Evolutionary conservation across 2,797 vertebrate species (phyloP).

Genomic region (Mormyrus proboscirostris): DNA sequence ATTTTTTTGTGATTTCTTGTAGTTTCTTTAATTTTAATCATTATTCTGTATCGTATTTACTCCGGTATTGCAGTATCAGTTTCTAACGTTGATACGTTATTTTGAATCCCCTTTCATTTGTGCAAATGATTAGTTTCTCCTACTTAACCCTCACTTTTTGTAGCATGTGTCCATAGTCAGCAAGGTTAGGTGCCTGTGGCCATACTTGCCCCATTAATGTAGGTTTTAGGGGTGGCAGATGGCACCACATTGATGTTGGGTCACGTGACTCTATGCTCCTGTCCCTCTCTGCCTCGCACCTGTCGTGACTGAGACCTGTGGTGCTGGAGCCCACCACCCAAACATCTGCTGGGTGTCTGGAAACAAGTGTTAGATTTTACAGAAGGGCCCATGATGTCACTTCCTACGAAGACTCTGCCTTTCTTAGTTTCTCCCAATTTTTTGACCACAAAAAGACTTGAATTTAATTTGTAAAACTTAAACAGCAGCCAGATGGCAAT

Average conservation of each 20-base stretch:
- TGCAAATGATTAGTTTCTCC: background rate
- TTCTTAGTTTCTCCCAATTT: background rate
- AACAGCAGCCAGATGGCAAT: background rate
- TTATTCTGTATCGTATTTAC: background rate
- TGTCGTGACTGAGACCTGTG: background rate
- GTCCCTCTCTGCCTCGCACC: background rate
- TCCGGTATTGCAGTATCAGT: background rate
- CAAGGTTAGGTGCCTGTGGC: background rate
- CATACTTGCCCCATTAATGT: background rate
- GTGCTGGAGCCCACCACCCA: background rate
- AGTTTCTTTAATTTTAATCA: background rate
- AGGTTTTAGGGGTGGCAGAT: background rate
- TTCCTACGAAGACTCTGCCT: background rate
- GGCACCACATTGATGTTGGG: background rate
- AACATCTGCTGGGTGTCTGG: conserved; percentile 7
- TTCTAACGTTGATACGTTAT: background rate
- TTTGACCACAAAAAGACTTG: background rate
- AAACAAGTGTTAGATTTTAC: background rate
- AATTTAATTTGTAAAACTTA: background rate
- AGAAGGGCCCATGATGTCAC: background rate
- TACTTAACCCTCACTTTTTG: background rate
- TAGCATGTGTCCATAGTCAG: background rate
- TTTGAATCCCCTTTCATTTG: background rate
- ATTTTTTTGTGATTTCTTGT: background rate
- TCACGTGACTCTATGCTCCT: background rate